A percentile compares a stretch with the other conserved stretches of the same genome.
Conservation (phyloP, 2,888 invertebrate species). For the Erynnis tages region DNA sequence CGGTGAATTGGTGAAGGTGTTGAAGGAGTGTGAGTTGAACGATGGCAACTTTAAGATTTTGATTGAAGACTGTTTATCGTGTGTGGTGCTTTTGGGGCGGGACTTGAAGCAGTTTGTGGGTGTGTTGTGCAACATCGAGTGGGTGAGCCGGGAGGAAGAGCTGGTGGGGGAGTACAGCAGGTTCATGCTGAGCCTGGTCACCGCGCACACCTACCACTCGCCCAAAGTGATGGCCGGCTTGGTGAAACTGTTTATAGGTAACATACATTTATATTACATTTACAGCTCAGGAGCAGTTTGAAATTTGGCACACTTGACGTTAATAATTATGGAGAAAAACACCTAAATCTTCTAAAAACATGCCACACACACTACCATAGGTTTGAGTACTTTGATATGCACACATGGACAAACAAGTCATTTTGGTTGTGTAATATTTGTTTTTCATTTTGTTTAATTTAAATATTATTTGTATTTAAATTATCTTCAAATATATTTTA, state of each 20-base stretch:
- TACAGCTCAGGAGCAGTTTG: no score
- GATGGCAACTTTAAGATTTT: conserved; percentile 68
- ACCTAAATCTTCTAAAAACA: no score
- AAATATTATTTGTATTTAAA: no score
- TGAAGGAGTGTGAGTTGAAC: conserved; percentile 63
- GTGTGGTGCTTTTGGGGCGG: conserved; percentile 63
- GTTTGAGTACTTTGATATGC: no score
- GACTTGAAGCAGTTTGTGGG: conserved; percentile 66
- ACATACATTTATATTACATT: no score
- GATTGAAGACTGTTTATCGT: conserved; percentile 64
- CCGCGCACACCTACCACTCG: conserved; percentile 73
- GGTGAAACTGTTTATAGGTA: conserved; percentile 70
- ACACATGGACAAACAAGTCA: no score
- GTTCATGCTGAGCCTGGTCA: conserved; percentile 64
- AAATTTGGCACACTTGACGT: no score
- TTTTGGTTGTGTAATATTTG: no score
- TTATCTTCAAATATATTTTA: no score
- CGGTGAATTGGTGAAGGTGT: conserved; percentile 68
- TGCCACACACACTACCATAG: no score
- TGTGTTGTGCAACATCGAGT: conserved; percentile 60
- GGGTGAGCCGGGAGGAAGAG: conserved; percentile 55
- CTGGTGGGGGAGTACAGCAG: conserved; percentile 57
- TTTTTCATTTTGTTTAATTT: no score
- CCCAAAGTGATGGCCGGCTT: conserved; percentile 58
- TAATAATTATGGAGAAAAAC: no score